These are phyloP conservation scores for Centropus unirufus DNA, from an alignment of 2,113 vertebrate genomes.

Conservation along the genomic window DNA sequence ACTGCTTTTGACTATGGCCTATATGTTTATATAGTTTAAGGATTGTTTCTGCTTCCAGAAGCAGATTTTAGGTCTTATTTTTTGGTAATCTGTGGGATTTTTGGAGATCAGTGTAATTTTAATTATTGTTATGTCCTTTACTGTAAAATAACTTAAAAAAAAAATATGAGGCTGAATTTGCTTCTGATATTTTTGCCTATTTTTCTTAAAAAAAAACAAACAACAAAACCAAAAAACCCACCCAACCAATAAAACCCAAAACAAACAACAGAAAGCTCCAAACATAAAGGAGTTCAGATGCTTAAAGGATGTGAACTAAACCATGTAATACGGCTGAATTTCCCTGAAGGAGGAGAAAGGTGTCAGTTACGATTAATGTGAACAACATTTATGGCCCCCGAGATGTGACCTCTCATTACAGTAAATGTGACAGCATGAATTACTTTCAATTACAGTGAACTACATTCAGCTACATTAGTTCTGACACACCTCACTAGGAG, in stretches of 20 bases:
- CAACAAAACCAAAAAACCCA: no score
- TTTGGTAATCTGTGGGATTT: neutral
- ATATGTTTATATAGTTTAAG: neutral
- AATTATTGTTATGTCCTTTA: neutral
- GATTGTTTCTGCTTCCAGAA: neutral
- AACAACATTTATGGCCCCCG: constrained; percentile 56
- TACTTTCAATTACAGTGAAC: constrained; percentile 78
- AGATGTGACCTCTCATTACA: constrained; percentile 75
- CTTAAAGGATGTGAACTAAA: constrained; percentile 50
- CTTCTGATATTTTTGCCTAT: neutral
- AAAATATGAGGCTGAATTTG: neutral
- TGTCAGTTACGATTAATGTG: constrained; percentile 78
- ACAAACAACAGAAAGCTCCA: neutral
- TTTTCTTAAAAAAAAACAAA: neutral
- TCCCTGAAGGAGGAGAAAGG: constrained; percentile 65
- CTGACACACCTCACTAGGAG: constrained; percentile 64
- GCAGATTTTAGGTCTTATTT: neutral
- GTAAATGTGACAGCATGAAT: constrained; percentile 79
- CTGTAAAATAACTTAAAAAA: neutral
- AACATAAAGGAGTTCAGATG: constrained; percentile 10
- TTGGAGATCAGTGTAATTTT: neutral
- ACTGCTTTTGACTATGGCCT: neutral
- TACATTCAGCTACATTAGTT: constrained; percentile 55
- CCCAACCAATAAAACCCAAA: no score
- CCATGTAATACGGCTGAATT: constrained; percentile 21